phyloP scores from a whole-genome alignment of 2,888 invertebrate species.

The Alviniconcha strummeri region DNA sequence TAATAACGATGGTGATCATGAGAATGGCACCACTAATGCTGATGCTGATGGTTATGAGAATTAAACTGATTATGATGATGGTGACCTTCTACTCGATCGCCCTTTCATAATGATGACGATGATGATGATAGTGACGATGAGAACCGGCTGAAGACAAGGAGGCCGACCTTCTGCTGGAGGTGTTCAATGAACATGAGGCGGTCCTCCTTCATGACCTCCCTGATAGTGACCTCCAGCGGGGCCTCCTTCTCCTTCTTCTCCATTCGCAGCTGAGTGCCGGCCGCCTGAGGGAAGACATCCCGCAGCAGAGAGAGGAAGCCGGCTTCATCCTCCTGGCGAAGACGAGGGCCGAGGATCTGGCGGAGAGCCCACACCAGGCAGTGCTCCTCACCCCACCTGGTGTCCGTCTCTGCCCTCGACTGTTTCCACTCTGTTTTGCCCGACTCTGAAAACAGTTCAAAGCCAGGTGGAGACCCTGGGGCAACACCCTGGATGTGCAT shows the following conservation, averaged over 20 bases:
- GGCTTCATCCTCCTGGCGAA: conserved; percentile 58
- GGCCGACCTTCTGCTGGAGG: conserved; percentile 62
- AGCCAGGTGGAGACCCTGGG: too few species aligned
- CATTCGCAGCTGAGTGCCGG: conserved; percentile 45
- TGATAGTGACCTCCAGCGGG: conserved; percentile 59
- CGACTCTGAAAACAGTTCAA: conserved; percentile 5
- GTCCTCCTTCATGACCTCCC: conserved; percentile 67
- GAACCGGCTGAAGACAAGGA: too few species aligned
- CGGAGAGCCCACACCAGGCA: conserved; percentile 61
- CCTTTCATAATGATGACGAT: too few species aligned
- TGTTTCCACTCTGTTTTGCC: conserved; percentile 31
- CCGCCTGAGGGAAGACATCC: conserved; percentile 66
- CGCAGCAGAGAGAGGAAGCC: conserved; percentile 56
- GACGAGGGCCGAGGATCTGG: conserved; percentile 51
- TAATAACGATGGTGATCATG: too few species aligned
- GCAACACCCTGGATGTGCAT: too few species aligned
- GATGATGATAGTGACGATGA: too few species aligned
- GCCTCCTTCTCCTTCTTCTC: conserved; percentile 49
- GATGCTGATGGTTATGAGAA: too few species aligned
- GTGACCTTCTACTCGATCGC: too few species aligned
- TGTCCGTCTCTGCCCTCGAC: conserved; percentile 39
- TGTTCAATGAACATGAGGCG: conserved; percentile 57
- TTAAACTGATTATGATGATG: too few species aligned
- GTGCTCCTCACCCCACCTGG: conserved; percentile 58
- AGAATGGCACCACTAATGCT: too few species aligned